Base-by-base conservation (phyloP, 2,797 vertebrate genomes). In the Enteromius afrohamiltoni region DNA sequence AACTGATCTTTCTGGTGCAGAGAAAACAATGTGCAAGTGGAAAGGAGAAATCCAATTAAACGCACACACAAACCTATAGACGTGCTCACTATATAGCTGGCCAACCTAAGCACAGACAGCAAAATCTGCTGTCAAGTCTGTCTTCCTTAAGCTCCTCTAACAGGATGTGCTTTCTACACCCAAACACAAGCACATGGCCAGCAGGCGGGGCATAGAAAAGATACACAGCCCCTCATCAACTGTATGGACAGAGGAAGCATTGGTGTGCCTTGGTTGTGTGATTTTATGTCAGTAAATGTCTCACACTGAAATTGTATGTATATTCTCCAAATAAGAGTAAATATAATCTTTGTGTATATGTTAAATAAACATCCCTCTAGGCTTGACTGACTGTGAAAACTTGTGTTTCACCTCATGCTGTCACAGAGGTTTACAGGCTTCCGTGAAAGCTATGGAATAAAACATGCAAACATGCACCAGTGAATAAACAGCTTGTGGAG, bases 181-280 rank as follows among this genome's bases (percentile, higher is more conserved):
- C 40, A 83, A 77, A 77, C 49, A 83, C 34, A 77, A 83, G 74
- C 81, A 83, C 64, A 31, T 83, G 80, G 60, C 31, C 3, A 6
- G 17, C 45, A 82, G 40, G 80, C 45, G 1, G 14, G 45, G 29
- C 58, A 65, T 23, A 10, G 34, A 51, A 47, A 74, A 1, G 8
- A 55, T 5, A 67, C 21, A 67, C 17, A 29, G 69, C 23, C 14
- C 40, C 21, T 55, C 78, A 23, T 58, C 34, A 74, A 6, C 68
- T 60, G 37, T 31, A 74, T n/a, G 31, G 31, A 34, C 14, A 77
- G 6, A 17, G 23, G 16, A 19, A 82, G 53, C 1, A 49, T n/a
- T 75, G 45, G 7, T n/a, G 16, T 78, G 17, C 40, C 29, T 31
- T 45, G 34, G 34, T 49, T 26, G 40, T 70, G 51, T 13, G 40